These are phyloP conservation scores for Physocephala rufipes DNA, from an alignment of 2,888 invertebrate genomes.

Conservation along the genomic window DNA sequence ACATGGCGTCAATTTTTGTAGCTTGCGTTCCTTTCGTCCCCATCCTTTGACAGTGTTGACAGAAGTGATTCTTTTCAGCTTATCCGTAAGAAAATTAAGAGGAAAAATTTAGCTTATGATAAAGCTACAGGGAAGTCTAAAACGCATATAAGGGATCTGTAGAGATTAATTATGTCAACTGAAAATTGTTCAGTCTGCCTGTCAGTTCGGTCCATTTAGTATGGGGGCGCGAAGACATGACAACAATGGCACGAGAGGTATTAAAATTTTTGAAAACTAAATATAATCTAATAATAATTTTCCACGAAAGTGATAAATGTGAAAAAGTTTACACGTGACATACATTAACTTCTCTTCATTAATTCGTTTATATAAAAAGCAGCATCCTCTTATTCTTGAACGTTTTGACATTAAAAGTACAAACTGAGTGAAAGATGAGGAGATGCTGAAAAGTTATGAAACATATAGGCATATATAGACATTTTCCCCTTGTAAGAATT, in stretches of 20 bases:
- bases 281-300: not conserved
- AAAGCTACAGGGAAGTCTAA: not conserved
- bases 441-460: no score
- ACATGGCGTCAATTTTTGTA: conserved; percentile 21
- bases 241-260: not conserved
- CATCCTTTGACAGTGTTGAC: conserved; percentile 2
- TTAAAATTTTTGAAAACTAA: not conserved
- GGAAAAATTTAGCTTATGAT: not conserved
- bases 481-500: no score
- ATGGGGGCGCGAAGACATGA: not conserved
- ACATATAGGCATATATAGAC: no score
- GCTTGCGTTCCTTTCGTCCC: not conserved
- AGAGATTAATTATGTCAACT: no score
- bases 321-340: not conserved
- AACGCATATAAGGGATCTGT: no score
- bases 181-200: no score
- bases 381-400: no score
- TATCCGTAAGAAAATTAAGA: not conserved
- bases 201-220: no score
- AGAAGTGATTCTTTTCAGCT: conserved; percentile 10
- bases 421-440: not conserved
- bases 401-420: not conserved
- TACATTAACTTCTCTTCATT: no score
- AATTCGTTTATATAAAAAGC: no score
- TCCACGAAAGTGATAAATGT: not conserved